phyloP scores from a whole-genome alignment of 2,797 vertebrate genomes.

The Sebastes cheni region DNA sequence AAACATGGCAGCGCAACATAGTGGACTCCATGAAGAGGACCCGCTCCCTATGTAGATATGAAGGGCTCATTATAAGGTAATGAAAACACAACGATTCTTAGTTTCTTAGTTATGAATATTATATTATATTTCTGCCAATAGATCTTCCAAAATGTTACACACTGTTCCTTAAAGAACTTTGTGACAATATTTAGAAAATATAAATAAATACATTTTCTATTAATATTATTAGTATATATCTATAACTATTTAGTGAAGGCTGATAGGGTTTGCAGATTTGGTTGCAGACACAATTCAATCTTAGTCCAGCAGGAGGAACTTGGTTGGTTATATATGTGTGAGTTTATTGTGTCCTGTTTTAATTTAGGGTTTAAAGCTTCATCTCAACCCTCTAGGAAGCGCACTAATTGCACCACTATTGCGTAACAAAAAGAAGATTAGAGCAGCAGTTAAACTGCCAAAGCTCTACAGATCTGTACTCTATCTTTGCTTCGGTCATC shows the following conservation, averaged over 20 bases:
- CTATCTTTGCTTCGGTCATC: neutral
- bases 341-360: slow-evolving; percentile 12
- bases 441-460: slow-evolving; percentile 32
- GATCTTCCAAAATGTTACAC: too few species aligned
- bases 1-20: too few species aligned
- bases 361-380: slow-evolving; percentile 42
- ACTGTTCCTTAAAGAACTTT: too few species aligned
- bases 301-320: neutral
- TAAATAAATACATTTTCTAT: neutral
- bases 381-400: slow-evolving; percentile 20
- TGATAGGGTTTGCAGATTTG: neutral
- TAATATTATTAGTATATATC: neutral
- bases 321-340: neutral
- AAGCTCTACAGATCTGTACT: slow-evolving; percentile 10
- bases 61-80: too few species aligned
- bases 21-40: too few species aligned
- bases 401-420: slow-evolving; percentile 48
- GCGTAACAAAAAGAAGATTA: slow-evolving; percentile 70
- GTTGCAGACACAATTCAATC: neutral
- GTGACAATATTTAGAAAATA: neutral
- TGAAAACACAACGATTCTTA: too few species aligned
- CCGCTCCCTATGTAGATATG: too few species aligned
- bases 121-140: too few species aligned
- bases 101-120: too few species aligned
- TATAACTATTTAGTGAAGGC: neutral